A percentile compares a stretch with the other conserved stretches of the same genome.
These are phyloP conservation scores for Idaea aversata DNA, from an alignment of 2,888 invertebrate species.

Conservation along the genomic window DNA sequence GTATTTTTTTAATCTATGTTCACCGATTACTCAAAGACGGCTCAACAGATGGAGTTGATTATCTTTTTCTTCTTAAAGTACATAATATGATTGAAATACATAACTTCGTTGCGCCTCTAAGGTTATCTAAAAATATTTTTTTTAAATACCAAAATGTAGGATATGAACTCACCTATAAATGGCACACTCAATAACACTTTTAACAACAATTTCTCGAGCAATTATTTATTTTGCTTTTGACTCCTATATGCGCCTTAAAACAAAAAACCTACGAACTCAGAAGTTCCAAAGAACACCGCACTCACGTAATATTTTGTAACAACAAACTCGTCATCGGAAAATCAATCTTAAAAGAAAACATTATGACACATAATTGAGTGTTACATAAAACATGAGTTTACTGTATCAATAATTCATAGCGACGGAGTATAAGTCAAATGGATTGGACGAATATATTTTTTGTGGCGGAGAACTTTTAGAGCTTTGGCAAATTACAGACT, in stretches of 20 bases:
- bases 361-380: background rate
- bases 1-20: too few species aligned
- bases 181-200: too few species aligned
- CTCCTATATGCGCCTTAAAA: background rate
- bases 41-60: too few species aligned
- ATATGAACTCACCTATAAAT: too few species aligned
- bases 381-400: slow-evolving; percentile 12
- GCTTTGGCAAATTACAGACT: background rate
- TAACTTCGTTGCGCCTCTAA: too few species aligned
- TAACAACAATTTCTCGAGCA: too few species aligned
- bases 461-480: background rate
- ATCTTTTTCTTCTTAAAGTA: too few species aligned
- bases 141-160: too few species aligned
- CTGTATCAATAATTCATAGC: slow-evolving; percentile 27
- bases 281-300: background rate
- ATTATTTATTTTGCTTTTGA: too few species aligned
- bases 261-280: background rate
- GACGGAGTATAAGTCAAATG: slow-evolving; percentile 19
- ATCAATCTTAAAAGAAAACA: background rate
- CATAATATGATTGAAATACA: too few species aligned
- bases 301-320: background rate
- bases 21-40: too few species aligned
- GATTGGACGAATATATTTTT: slow-evolving; percentile 8
- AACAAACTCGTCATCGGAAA: background rate
- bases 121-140: too few species aligned